Evolutionary conservation across 2,888 invertebrate genomes (phyloP), one percentile per base, ranked within the genome.

Genomic region (Octodonta nipae): DNA sequence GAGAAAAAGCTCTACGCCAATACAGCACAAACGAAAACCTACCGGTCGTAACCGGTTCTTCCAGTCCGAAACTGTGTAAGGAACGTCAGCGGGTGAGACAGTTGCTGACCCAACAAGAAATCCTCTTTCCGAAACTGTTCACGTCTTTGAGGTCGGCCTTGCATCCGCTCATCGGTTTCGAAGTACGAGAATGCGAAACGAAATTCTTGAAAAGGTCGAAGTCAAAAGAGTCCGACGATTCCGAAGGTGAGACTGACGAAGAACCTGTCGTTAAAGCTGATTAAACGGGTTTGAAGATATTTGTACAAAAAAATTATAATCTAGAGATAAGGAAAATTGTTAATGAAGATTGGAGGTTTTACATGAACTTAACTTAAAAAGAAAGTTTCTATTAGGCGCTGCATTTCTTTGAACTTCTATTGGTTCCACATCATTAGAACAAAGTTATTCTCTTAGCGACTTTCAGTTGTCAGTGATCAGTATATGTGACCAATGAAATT

Each of bases 21-120:
- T 88, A 86, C 61, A 75, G 78, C 8, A 77, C 77, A 48, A 71
- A 74, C 44, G 75, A 78, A 49, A 72, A 73, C 26, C 63, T 88
- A 29, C 85, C 87, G 0, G 70, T 82, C 44, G 11, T n/a, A n/a
- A n/a, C 22, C 4, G n/a, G 3, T 3, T 3, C 22, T 3, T 51
- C 43, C 34, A 51, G 49, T 36, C 49, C 52, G 4, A 56, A 58
- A 30, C 40, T 58, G 26, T 55, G 56, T 8, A 61, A 61, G 40
- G 58, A 62, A 35, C 49, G 59, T 15, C 73, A 73, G 45, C 60
- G 73, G 32, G 70, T 71, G 36, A 75, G 75, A 48, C 77, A 79
- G 43, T 58, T 86, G 32, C 64, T 87, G 24, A 73, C 74, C 1
- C 70, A 73, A 35, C 85, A 86, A 44, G 87, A 88, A 56, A 70